Conservation (phyloP, 2,797 vertebrate species). For the Smutsia gigantea region DNA sequence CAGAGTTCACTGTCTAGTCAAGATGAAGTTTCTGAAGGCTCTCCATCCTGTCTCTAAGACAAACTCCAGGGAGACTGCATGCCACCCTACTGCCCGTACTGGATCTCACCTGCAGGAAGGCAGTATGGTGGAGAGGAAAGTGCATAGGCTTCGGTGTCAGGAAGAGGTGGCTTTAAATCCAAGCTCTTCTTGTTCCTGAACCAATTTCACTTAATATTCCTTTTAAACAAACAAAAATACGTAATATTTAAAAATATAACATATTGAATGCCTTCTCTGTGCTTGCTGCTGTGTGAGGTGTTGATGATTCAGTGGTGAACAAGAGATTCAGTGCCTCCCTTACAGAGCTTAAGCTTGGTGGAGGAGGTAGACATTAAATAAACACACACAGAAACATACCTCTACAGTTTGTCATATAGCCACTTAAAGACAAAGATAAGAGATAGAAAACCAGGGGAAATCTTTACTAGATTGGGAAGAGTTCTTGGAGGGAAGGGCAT, state of each 20-base stretch:
- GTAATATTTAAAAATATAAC: neutral
- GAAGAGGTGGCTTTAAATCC: constrained; percentile 8
- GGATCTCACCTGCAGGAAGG: neutral
- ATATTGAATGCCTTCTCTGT: neutral
- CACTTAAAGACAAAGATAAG: neutral
- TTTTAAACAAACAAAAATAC: neutral
- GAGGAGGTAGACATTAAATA: neutral
- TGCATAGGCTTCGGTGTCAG: neutral
- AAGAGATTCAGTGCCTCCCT: neutral
- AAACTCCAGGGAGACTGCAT: neutral
- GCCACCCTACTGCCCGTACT: rapidly evolving
- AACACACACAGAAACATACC: neutral
- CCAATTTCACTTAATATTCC: constrained; percentile 1
- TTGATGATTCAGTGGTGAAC: neutral
- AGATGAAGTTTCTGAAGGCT: neutral
- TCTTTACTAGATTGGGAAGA: constrained; percentile 23
- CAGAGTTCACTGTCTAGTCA: neutral
- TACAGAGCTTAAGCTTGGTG: neutral
- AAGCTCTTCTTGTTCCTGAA: neutral
- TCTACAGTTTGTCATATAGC: neutral
- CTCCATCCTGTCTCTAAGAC: neutral
- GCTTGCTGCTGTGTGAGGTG: neutral
- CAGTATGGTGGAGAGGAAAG: neutral
- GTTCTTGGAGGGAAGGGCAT: neutral
- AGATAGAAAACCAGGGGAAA: neutral